Percentiles rank a stretch among this genome's conserved stretches.
phyloP scores from a whole-genome alignment of 92 coral and sea anemone species.

The Isaurus tuberculatus region DNA sequence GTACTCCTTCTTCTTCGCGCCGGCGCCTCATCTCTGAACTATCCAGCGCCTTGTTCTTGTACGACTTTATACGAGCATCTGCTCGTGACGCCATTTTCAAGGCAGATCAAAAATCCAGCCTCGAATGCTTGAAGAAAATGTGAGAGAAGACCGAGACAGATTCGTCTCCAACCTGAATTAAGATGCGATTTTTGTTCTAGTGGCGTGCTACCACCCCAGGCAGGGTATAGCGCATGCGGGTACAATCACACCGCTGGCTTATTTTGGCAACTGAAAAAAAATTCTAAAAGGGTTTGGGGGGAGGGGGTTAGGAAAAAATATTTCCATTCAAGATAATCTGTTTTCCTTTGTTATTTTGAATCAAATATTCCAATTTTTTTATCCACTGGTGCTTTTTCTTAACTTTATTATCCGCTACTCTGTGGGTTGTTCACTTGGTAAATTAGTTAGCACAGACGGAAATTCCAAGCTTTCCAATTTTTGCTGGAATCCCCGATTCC shows the following conservation, averaged over 20 bases:
- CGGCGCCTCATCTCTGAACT: slow-evolving; percentile 93
- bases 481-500: too few relatives aligned
- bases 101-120: slow-evolving; percentile 39
- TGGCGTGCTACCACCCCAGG: slow-evolving; percentile 78
- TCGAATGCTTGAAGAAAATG: slow-evolving; percentile 33
- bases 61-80: slow-evolving; percentile 92
- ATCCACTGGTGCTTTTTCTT: too few relatives aligned
- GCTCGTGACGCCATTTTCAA: slow-evolving; percentile 84
- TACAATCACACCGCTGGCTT: not conserved
- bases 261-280: too few relatives aligned
- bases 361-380: too few relatives aligned
- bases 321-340: too few relatives aligned
- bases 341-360: too few relatives aligned
- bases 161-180: slow-evolving; percentile 35
- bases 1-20: slow-evolving; percentile 99
- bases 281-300: too few relatives aligned
- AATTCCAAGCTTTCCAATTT: too few relatives aligned
- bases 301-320: too few relatives aligned
- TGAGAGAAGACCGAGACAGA: slow-evolving; percentile 56
- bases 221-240: slow-evolving; percentile 65
- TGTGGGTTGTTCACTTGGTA: too few relatives aligned
- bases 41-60: slow-evolving; percentile 98
- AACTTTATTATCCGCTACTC: too few relatives aligned
- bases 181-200: slow-evolving; percentile 56
- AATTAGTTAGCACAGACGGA: too few relatives aligned